Evolutionary conservation across 2,797 vertebrate species (phyloP).

Genomic region (Macroramphosus scolopax): DNA sequence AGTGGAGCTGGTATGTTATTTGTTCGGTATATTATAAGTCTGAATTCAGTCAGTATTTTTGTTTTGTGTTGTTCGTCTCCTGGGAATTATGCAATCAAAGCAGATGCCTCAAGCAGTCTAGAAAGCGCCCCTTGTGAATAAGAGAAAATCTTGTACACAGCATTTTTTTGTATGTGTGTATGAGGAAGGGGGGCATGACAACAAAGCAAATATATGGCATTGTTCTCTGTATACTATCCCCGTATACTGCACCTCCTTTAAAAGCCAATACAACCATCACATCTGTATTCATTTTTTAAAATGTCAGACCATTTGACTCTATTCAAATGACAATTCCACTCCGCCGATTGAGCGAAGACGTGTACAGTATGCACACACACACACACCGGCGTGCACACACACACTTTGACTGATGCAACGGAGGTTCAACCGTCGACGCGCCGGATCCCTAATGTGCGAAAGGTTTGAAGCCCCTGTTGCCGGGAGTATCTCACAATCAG

Average conservation of each 20-base stretch:
- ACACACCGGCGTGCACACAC: background rate
- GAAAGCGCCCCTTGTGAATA: slow-evolving; percentile 80
- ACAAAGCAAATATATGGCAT: slow-evolving; percentile 80
- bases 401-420: slow-evolving; percentile 61
- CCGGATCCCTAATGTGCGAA: slow-evolving; percentile 44
- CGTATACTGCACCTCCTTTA: slow-evolving; percentile 49
- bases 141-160: slow-evolving; percentile 80
- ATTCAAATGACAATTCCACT: slow-evolving; percentile 47
- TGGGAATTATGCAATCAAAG: slow-evolving; percentile 81
- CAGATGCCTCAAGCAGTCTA: slow-evolving; percentile 80
- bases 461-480: slow-evolving; percentile 37
- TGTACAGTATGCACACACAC: slow-evolving; percentile 9
- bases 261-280: slow-evolving; percentile 46
- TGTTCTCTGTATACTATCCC: slow-evolving; percentile 67
- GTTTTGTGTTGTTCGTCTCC: slow-evolving; percentile 77
- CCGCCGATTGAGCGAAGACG: slow-evolving; percentile 36
- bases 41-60: slow-evolving; percentile 82
- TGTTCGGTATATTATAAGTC: slow-evolving; percentile 81
- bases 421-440: slow-evolving; percentile 51
- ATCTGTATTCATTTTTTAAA: slow-evolving; percentile 44
- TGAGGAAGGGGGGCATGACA: slow-evolving; percentile 72
- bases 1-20: slow-evolving; percentile 78
- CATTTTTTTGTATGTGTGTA: slow-evolving; percentile 77
- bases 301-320: slow-evolving; percentile 52
- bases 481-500: slow-evolving; percentile 51